Conservation (phyloP, 2,888 invertebrate species). For the Hydraecia micacea region DNA sequence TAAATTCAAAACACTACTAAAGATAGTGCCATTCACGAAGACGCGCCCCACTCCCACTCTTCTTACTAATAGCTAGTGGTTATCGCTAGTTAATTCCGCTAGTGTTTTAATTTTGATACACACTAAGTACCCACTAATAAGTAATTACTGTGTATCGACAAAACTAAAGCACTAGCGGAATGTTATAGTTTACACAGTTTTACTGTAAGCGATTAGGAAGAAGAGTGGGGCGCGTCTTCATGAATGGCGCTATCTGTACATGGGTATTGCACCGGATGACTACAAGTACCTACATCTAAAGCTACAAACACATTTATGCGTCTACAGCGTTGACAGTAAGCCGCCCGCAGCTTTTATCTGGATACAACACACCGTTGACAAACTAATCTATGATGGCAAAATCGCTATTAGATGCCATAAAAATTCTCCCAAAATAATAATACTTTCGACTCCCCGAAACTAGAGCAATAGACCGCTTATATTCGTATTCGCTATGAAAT, state of each 20-base stretch:
- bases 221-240: too few relatives aligned
- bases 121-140: too few relatives aligned
- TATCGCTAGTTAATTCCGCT: too few relatives aligned
- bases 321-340: constrained; percentile 29
- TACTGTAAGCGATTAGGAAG: too few relatives aligned
- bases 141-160: too few relatives aligned
- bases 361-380: not conserved
- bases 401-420: not conserved
- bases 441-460: not conserved
- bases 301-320: constrained; percentile 14
- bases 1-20: constrained; percentile 26
- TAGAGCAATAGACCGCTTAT: not conserved
- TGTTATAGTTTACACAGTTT: too few relatives aligned
- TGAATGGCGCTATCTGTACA: not conserved
- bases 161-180: too few relatives aligned
- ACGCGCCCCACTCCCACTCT: too few relatives aligned
- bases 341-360: constrained; percentile 50
- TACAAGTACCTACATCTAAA: constrained; percentile 29
- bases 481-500: not conserved
- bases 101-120: too few relatives aligned
- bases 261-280: constrained; percentile 59
- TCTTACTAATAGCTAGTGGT: too few relatives aligned
- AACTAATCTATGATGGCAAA: not conserved
- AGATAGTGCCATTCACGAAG: too few relatives aligned
- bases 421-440: not conserved